Percentiles rank a stretch among this genome's conserved stretches.
Evolutionary conservation across 2,113 vertebrate genomes (phyloP).

Genomic region (Formicarius rufipectus): DNA sequence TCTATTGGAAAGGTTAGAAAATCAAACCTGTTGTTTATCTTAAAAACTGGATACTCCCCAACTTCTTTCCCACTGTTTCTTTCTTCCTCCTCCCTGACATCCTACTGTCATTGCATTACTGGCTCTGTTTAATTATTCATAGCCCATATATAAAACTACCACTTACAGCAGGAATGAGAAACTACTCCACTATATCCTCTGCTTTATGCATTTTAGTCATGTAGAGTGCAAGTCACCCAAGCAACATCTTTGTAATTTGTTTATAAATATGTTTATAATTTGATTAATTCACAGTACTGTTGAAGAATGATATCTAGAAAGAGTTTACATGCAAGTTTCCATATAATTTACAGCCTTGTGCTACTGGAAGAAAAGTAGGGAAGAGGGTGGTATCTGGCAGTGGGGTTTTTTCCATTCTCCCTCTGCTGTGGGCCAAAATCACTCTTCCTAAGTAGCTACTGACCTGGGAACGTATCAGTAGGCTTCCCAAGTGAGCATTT

Average conservation of each 20-base stretch:
- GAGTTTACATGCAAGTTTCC: neutral
- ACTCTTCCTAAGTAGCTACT: neutral
- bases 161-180: neutral
- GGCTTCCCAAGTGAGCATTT: neutral
- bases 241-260: neutral
- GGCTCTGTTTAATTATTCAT: constrained; percentile 28
- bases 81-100: neutral
- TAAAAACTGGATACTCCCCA: neutral
- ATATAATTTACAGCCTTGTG: neutral
- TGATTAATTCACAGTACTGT: neutral
- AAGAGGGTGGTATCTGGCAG: neutral
- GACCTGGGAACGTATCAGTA: neutral
- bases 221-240: neutral
- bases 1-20: neutral
- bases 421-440: neutral
- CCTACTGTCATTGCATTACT: neutral
- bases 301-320: neutral
- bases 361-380: neutral
- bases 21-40: constrained; percentile 9
- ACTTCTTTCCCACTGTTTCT: neutral
- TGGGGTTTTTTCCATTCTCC: neutral
- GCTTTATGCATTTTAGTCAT: neutral
- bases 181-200: neutral
- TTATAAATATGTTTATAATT: neutral
- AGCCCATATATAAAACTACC: neutral